These are phyloP conservation scores for Diachasmimorpha longicaudata DNA, from an alignment of 1,140 invertebrate species.

Conservation along the genomic window DNA sequence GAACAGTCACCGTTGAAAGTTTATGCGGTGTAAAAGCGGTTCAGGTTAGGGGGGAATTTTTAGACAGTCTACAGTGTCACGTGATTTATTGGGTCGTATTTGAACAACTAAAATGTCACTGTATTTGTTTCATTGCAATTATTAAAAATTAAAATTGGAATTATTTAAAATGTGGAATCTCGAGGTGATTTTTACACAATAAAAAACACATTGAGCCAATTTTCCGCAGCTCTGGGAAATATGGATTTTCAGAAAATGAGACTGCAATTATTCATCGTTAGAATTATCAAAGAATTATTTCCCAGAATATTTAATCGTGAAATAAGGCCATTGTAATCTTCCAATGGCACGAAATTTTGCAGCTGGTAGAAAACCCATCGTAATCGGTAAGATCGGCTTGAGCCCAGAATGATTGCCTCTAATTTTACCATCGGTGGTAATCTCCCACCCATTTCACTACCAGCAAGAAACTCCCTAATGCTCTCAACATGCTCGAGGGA, in stretches of 20 bases:
- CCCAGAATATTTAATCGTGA: neutral
- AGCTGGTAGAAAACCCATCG: neutral
- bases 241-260: neutral
- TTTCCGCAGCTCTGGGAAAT: neutral
- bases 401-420: constrained; percentile 49
- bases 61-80: too few relatives aligned
- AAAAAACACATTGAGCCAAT: neutral
- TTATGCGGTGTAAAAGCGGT: too few relatives aligned
- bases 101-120: too few relatives aligned
- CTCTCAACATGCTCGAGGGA: constrained; percentile 47
- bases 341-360: constrained; percentile 30
- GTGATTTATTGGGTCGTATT: too few relatives aligned
- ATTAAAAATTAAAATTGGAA: too few relatives aligned
- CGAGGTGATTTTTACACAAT: too few relatives aligned
- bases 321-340: constrained; percentile 38
- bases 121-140: too few relatives aligned
- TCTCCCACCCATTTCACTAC: constrained; percentile 37
- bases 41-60: too few relatives aligned
- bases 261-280: neutral
- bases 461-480: constrained; percentile 56
- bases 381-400: constrained; percentile 42
- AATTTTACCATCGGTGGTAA: constrained; percentile 42
- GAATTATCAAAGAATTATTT: neutral
- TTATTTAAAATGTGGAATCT: too few relatives aligned
- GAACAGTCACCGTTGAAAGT: too few relatives aligned